A percentile compares a stretch with the other conserved stretches of the same genome.
Conservation (phyloP, 2,888 invertebrate genomes). For the Mythimna loreyi region DNA sequence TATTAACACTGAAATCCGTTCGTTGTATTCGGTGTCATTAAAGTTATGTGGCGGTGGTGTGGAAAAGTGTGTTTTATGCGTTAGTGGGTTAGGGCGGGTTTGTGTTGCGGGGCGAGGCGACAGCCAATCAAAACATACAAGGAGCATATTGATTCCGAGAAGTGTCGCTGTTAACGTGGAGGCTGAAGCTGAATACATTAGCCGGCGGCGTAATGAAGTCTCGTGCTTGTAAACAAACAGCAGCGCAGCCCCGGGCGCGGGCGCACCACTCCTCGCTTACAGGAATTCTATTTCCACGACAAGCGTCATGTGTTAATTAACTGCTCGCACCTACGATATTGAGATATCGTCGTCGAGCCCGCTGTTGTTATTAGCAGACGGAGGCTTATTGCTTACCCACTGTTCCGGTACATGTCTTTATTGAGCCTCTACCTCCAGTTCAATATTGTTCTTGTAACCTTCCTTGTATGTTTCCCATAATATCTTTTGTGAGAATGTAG, state of each 20-base stretch:
- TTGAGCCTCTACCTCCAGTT: slow-evolving; percentile 51
- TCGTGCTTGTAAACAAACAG: slow-evolving; percentile 91
- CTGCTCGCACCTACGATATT: slow-evolving; percentile 89
- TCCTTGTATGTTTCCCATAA: slow-evolving; percentile 8
- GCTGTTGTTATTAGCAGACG: slow-evolving; percentile 89
- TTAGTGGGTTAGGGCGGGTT: slow-evolving; percentile 75
- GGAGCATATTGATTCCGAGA: slow-evolving; percentile 91
- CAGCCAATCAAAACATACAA: slow-evolving; percentile 91
- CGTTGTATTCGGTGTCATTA: slow-evolving; percentile 90
- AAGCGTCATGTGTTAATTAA: slow-evolving; percentile 91
- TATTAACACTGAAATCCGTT: slow-evolving; percentile 91
- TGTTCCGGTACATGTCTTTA: slow-evolving; percentile 63
- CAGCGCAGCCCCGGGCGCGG: slow-evolving; percentile 81
- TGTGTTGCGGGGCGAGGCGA: slow-evolving; percentile 73
- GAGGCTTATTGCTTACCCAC: slow-evolving; percentile 85
- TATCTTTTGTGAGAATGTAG: background rate
- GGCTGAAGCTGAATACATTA: slow-evolving; percentile 91
- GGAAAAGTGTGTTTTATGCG: slow-evolving; percentile 81
- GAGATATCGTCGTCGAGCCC: slow-evolving; percentile 88
- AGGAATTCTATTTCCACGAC: slow-evolving; percentile 90
- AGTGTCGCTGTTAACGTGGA: slow-evolving; percentile 91
- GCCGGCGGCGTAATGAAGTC: slow-evolving; percentile 91
- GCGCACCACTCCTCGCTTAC: slow-evolving; percentile 85
- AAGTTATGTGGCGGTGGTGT: slow-evolving; percentile 73
- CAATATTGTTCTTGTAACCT: slow-evolving; percentile 51